Evolutionary conservation across 2,888 invertebrate genomes (phyloP), one percentile per base, ranked within the genome.

Genomic region (Eupithecia vulgata): DNA sequence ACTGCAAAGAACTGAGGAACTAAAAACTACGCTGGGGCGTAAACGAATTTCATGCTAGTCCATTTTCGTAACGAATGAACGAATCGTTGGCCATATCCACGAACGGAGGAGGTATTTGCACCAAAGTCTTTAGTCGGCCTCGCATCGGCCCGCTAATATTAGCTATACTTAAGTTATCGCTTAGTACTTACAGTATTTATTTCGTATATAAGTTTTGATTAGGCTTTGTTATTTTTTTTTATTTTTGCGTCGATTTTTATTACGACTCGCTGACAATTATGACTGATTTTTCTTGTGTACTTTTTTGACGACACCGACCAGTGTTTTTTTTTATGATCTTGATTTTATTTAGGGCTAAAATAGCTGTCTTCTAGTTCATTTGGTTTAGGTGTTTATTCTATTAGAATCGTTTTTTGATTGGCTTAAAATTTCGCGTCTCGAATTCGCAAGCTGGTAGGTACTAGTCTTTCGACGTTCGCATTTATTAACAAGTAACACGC

Each of bases 161-260:
- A 83, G 76, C 80, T 82, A 79, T 85, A 25, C 57, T 25, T 57
- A 87, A 84, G 83, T 67, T 74, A 79, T 78, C 76, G 79, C 84
- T 86, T 90, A 92, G 93, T 94, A 93, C 93, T 94, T 93, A 94
- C 94, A 94, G 94, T 94, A 94, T 94, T 94, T 94, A 93, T 93
- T 93, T 92, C 83, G 87, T 89, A 86, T 90, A 92, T 92, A 87
- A 88, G 88, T 86, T 68, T 77, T 75, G 69, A 64, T 83, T 89
- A 88, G 84, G 84, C 85, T 88, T 84, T 80, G 79, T 83, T 83
- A 77, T 83, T 85, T 87, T 85, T n/a, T 85, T 83, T 82, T 80
- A 76, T 79, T 78, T 35, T 80, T 77, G 80, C 80, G 83, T 82
- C 82, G 82, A 76, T 79, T 81, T 81, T 83, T 85, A 82, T 85